Base-by-base conservation (phyloP, 2,113 vertebrate species). In the Myiopsitta monachus region DNA sequence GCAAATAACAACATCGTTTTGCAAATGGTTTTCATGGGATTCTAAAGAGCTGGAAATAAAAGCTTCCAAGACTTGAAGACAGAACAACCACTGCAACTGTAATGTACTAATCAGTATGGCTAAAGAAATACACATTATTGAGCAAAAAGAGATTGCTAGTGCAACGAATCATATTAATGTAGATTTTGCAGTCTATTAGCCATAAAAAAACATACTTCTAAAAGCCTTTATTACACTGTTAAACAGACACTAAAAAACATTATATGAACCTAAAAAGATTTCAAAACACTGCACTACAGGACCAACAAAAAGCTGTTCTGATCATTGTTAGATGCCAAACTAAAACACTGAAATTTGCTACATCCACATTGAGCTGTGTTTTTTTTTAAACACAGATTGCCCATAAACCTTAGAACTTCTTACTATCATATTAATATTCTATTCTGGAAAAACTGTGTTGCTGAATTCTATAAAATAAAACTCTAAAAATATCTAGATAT, bases 41-140 rank as follows among this genome's bases (percentile, higher is more conserved):
- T 78, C 72, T 27, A 26, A 91, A 89, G 14, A 76, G 69, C 43
- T 91, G 78, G 70, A 79, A 95, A 82, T 69, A 83, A 94, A 91
- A 91, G 17, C 27, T 89, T 54, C 52, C 49, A 52, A 18, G 18
- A 81, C 62, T 87, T 61, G 21, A 92, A 92, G 44, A 89, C n/a
- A 92, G 74, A 95, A 55, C 33, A 94, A 18, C 19, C 63, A 57
- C 10, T 90, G 41, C 54, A 89, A 62, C 11, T 41, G 28, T 31
- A 92, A 54, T 31, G 24, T 33, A 21, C 28, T 43, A 21, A 82
- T 52, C 47, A 91, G 54, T 52, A 41, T 0, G 0, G 54, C 59
- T 90, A 63, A 64, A 88, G 76, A 81, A 94, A 94, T 49, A 10
- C 36, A 38, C 27, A 31, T 23, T 14, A 43, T 72, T 83, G 46